Percentiles rank a stretch among this genome's conserved stretches.
Evolutionary conservation across 2,888 invertebrate genomes (phyloP).

Genomic region (Caenorhabditis uteleia): DNA sequence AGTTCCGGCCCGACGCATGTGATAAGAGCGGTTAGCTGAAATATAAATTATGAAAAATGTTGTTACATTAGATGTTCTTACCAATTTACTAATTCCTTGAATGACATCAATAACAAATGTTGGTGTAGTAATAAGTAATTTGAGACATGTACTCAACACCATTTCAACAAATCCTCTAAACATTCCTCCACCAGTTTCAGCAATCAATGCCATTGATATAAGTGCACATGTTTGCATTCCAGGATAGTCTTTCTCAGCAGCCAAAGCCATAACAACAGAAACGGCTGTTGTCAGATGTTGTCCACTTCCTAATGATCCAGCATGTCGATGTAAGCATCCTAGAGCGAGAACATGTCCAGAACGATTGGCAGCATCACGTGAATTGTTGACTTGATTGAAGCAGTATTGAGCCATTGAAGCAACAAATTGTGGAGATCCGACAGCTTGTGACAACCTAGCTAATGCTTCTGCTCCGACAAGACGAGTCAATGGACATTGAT

Average conservation of each 20-base stretch:
- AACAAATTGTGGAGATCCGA: slow-evolving; percentile 83
- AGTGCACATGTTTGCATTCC: slow-evolving; percentile 87
- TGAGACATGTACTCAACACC: slow-evolving; percentile 86
- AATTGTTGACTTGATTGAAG: slow-evolving; percentile 80
- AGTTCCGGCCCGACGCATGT: slow-evolving; percentile 97
- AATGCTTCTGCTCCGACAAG: slow-evolving; percentile 94
- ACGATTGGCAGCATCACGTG: slow-evolving; percentile 84
- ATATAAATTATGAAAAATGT: slow-evolving; percentile 1
- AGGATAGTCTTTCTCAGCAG: slow-evolving; percentile 89
- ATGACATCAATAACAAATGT: slow-evolving; percentile 61
- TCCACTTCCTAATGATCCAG: slow-evolving; percentile 88
- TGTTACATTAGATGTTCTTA: slow-evolving; percentile 18
- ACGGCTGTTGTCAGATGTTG: slow-evolving; percentile 92
- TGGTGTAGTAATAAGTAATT: slow-evolving; percentile 74
- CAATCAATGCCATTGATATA: slow-evolving; percentile 91
- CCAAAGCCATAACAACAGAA: slow-evolving; percentile 88
- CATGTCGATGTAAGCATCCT: slow-evolving; percentile 84
- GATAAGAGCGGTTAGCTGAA: slow-evolving; percentile 87
- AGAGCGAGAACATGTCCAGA: slow-evolving; percentile 87
- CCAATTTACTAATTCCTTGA: slow-evolving; percentile 64
- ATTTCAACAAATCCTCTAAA: slow-evolving; percentile 94
- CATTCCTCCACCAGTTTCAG: slow-evolving; percentile 98
- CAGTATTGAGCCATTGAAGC: slow-evolving; percentile 87
- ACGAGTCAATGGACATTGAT: slow-evolving; percentile 78
- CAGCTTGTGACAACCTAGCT: slow-evolving; percentile 88